These are phyloP conservation scores for Ectropis crepuscularia DNA, from an alignment of 2,888 invertebrate species.

Conservation along the genomic window DNA sequence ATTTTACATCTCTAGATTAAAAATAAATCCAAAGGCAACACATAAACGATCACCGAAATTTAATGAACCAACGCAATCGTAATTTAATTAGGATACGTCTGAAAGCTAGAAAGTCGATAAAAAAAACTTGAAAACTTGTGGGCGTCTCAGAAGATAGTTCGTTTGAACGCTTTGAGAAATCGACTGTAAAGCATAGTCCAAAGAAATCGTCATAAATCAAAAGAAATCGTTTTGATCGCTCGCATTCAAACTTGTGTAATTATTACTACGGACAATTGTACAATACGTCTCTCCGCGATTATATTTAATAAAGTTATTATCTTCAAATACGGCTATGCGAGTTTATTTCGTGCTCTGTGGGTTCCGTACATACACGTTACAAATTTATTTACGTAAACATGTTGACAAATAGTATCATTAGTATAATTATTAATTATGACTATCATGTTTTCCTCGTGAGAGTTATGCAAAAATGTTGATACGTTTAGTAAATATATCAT, in stretches of 20 bases:
- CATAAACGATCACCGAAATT: neutral
- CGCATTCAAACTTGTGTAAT: constrained; percentile 26
- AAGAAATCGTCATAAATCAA: constrained; percentile 20
- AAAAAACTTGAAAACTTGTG: constrained; percentile 14
- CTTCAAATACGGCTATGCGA: neutral
- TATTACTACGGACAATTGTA: constrained; percentile 23
- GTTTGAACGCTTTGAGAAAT: constrained; percentile 13
- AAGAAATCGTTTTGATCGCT: constrained; percentile 23
- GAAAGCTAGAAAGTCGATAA: constrained; percentile 20
- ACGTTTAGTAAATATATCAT: too few species aligned
- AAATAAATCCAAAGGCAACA: neutral
- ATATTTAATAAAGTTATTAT: constrained; percentile 34
- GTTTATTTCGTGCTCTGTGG: too few species aligned
- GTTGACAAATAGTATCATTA: too few species aligned
- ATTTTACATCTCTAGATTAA: neutral
- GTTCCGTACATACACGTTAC: too few species aligned
- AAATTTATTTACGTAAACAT: too few species aligned
- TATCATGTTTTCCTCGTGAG: too few species aligned
- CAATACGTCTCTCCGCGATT: constrained; percentile 25
- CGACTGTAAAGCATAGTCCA: constrained; percentile 6
- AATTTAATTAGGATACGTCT: neutral
- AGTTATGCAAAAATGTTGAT: too few species aligned
- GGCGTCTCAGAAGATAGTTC: constrained; percentile 9
- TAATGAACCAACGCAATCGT: neutral
- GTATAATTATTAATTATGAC: too few species aligned